Evolutionary conservation across 2,888 invertebrate species (phyloP).

Genomic region (Megaustenia siamemsis): DNA sequence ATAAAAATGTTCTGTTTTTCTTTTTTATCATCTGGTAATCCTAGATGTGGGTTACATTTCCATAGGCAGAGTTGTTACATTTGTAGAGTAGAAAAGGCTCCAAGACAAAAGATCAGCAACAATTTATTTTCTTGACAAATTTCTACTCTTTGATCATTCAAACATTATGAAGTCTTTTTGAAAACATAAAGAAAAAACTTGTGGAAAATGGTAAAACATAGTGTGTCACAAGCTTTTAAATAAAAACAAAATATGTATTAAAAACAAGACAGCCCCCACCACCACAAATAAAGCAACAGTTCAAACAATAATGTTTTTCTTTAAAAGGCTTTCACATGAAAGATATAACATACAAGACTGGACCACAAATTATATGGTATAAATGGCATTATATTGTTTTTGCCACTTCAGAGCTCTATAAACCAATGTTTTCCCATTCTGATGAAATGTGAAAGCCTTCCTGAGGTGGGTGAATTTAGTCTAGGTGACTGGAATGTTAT

Average conservation of each 20-base stretch:
- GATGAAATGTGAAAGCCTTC: conserved; percentile 35
- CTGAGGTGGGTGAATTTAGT: conserved; percentile 34
- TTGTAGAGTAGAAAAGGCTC: conserved; percentile 19
- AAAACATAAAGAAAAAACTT: background rate
- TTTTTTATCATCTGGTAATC: too few species aligned
- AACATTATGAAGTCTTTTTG: conserved; percentile 14
- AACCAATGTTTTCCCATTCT: background rate
- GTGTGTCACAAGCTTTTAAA: conserved; percentile 37
- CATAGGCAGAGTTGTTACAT: conserved; percentile 40
- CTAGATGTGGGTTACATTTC: background rate
- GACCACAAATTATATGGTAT: background rate
- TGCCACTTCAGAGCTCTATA: background rate
- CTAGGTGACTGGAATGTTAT: conserved; percentile 37
- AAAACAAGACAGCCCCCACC: conserved; percentile 37
- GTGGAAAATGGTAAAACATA: background rate
- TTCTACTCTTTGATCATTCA: conserved; percentile 38
- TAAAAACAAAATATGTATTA: background rate
- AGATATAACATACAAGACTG: background rate
- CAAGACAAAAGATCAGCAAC: conserved; percentile 18
- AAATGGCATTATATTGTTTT: background rate
- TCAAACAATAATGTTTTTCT: conserved; percentile 13
- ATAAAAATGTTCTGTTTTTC: too few species aligned
- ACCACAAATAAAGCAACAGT: conserved; percentile 40
- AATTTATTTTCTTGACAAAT: background rate
- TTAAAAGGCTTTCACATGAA: conserved; percentile 40